Base-by-base conservation (phyloP, 2,888 invertebrate species). In the Leptopilina drosophilae region DNA sequence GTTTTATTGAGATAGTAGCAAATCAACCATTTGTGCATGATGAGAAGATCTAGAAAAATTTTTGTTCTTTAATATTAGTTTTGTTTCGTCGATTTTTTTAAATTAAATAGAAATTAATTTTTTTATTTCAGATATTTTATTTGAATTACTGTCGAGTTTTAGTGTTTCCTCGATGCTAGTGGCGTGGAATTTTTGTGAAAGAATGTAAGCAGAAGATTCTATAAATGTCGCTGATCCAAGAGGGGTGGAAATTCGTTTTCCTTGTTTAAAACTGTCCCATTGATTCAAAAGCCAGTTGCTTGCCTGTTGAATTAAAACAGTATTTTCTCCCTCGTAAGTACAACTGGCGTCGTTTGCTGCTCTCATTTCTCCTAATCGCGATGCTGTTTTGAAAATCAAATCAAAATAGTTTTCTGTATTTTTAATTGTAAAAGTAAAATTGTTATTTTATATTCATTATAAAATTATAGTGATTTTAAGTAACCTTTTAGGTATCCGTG, bases 301-400 rank as follows among this genome's bases (percentile, higher is more conserved):
- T 69, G 96, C 94, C 93, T 97, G 97, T 91, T 98, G 97, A 77
- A 97, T 94, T 12, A 98, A 92, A 0, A 98, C 95, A 88, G 97
- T 97, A 93, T 97, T 97, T 93, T 98, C 98, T 0, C 98, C 98
- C 92, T 98, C 98, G 89, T 97, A 98, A 0, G 96, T 98, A 88
- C 96, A 96, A 92, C 96, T 97, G 0, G 97, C 97, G 90, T 98
- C 98, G 90, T 97, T 95, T 88, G 96, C 95, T 90, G 96, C 94
- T 65, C 97, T 94, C 0, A 97, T 90, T 11, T 95, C 95, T 66
- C 96, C 96, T 76, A 98, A 92, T 15, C 95, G 94, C 42, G 96
- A 92, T 64, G 95, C 96, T 96, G 88, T 5, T 88, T 33, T 2
- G 88, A 66, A 80, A 80, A 20, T 20, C 6, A 69, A 33, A 20